phyloP scores from a whole-genome alignment of 2,888 invertebrate species.

The Dasypolia templi region DNA sequence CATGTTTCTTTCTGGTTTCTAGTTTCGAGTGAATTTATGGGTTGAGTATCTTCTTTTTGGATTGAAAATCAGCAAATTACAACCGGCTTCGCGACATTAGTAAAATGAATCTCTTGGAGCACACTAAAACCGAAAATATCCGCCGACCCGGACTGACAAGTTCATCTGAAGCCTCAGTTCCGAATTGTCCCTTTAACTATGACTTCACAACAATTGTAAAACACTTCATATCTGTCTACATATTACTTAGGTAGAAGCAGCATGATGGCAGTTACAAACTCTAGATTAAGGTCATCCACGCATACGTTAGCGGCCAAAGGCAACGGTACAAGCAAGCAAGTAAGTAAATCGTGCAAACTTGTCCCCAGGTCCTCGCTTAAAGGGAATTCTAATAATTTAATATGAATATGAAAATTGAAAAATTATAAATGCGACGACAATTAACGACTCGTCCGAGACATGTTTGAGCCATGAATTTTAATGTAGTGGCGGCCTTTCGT shows the following conservation, averaged over 20 bases:
- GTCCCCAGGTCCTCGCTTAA: constrained; percentile 17
- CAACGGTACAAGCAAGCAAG: constrained; percentile 40
- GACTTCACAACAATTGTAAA: not conserved
- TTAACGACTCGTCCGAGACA: constrained; percentile 43
- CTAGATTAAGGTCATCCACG: constrained; percentile 14
- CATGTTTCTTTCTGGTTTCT: not conserved
- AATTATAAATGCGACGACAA: constrained; percentile 62
- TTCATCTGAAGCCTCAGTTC: not conserved
- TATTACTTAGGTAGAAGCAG: not conserved
- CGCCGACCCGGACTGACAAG: not conserved
- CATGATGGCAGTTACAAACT: not conserved
- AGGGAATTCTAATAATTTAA: constrained; percentile 50
- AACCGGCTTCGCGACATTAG: not conserved
- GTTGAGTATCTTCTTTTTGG: not conserved
- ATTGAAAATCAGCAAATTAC: not conserved
- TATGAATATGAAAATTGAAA: constrained; percentile 63
- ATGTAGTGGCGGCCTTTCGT: not conserved
- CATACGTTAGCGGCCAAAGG: constrained; percentile 9
- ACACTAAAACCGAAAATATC: not conserved
- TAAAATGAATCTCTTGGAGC: not conserved
- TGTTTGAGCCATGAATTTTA: constrained; percentile 46
- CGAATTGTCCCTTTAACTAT: not conserved
- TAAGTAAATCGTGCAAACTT: constrained; percentile 7
- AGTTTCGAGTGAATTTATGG: not conserved
- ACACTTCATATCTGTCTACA: not conserved